Conservation (phyloP, 2,888 invertebrate species). For the Gonocerus acuteangulatus region DNA sequence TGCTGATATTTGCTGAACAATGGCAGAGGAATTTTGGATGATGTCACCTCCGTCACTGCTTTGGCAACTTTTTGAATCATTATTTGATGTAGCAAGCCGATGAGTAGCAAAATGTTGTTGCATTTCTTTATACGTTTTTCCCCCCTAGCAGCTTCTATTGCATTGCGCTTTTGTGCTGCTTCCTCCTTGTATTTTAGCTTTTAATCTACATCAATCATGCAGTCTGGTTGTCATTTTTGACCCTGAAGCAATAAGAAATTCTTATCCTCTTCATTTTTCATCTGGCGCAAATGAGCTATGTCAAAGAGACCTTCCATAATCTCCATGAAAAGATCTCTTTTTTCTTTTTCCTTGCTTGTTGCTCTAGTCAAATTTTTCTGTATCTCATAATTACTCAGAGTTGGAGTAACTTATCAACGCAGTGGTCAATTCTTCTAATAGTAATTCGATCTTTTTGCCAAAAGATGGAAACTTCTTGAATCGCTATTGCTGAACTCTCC, state of each 20-base stretch:
- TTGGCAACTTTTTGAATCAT: neutral
- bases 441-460: constrained; percentile 16
- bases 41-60: constrained; percentile 1
- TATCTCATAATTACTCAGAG: constrained; percentile 17
- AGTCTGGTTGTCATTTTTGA: too few species aligned
- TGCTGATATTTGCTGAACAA: too few species aligned
- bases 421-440: constrained; percentile 10
- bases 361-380: constrained; percentile 22
- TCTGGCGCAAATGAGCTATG: constrained; percentile 11
- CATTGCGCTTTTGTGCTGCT: too few species aligned
- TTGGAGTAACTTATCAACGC: constrained; percentile 13
- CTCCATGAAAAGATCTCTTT: constrained; percentile 20
- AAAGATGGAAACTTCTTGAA: constrained; percentile 12
- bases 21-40: neutral
- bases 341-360: constrained; percentile 13
- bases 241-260: too few species aligned
- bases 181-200: too few species aligned
- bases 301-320: constrained; percentile 27
- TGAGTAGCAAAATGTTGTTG: too few species aligned
- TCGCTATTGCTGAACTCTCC: neutral
- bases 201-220: too few species aligned
- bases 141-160: too few species aligned
- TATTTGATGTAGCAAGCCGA: too few species aligned
- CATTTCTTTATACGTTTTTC: neutral
- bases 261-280: too few species aligned